A percentile compares a stretch with the other conserved stretches of the same genome.
These are phyloP conservation scores for Caenorhabditis sinica DNA, from an alignment of 2,888 invertebrate genomes.

Conservation along the genomic window DNA sequence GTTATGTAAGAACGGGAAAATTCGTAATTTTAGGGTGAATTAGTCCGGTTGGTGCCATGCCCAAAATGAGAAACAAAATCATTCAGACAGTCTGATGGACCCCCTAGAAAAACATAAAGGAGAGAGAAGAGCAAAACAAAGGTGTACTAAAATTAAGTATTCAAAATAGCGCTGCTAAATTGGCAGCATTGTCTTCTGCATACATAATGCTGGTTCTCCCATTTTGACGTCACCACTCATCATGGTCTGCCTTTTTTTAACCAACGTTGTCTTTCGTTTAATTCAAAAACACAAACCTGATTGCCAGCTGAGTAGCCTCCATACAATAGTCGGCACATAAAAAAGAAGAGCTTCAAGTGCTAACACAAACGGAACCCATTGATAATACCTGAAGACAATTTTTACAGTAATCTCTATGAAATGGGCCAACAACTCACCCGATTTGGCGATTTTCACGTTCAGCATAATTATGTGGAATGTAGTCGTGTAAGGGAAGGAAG, in stretches of 20 bases:
- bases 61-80: too few relatives aligned
- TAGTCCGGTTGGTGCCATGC: neutral
- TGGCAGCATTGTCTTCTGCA: neutral
- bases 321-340: conserved; percentile 84
- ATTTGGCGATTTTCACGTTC: conserved; percentile 83
- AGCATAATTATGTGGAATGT: conserved; percentile 82
- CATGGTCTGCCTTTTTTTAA: neutral
- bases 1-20: conserved; percentile 25
- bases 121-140: conserved; percentile 6
- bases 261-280: neutral
- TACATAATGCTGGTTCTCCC: conserved; percentile 5
- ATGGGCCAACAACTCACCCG: conserved; percentile 73
- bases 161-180: conserved; percentile 4
- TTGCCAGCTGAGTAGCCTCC: conserved; percentile 84
- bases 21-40: conserved; percentile 11
- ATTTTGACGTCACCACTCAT: neutral
- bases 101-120: neutral
- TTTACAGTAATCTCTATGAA: neutral
- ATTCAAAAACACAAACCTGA: conserved; percentile 74
- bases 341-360: conserved; percentile 83
- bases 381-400: conserved; percentile 75
- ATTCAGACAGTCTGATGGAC: neutral
- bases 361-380: conserved; percentile 83
- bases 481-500: conserved; percentile 83
- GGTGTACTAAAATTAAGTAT: conserved; percentile 12